Evolutionary conservation across 2,797 vertebrate genomes (phyloP).

Genomic region (Eidolon dupreanum): DNA sequence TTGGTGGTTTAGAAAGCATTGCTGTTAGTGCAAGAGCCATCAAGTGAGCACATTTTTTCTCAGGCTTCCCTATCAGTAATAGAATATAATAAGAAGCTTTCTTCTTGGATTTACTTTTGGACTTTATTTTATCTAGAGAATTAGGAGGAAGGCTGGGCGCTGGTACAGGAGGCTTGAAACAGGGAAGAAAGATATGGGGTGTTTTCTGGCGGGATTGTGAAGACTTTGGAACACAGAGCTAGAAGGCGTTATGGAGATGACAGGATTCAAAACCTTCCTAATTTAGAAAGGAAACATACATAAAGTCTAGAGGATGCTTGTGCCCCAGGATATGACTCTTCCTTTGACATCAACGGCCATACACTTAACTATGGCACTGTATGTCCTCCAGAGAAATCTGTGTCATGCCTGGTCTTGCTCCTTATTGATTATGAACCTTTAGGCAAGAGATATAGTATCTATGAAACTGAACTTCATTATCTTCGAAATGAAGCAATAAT

Average conservation of each 20-base stretch:
- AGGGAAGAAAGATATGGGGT: background rate
- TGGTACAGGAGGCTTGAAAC: background rate
- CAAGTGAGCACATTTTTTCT: background rate
- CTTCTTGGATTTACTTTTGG: conserved; percentile 2
- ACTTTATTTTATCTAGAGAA: background rate
- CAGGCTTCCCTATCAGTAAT: background rate
- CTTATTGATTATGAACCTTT: conserved; percentile 8
- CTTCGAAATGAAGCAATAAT: conserved; percentile 9
- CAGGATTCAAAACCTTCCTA: background rate
- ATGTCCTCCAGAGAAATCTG: background rate
- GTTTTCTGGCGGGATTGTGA: background rate
- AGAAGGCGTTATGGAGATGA: background rate
- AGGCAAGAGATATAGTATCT: background rate
- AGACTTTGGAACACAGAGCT: background rate
- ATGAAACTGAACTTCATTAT: conserved; percentile 16
- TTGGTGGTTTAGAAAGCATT: conserved; percentile 43
- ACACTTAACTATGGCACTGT: background rate
- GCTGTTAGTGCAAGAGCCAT: background rate
- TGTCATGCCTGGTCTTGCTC: background rate
- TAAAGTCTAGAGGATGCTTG: background rate
- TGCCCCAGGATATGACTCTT: background rate
- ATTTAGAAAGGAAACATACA: conserved; percentile 1
- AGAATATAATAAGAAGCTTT: background rate
- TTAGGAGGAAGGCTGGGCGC: background rate
- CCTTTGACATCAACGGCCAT: background rate